Conservation (phyloP, 2,888 invertebrate genomes). For the Drosophila fungiperda region DNA sequence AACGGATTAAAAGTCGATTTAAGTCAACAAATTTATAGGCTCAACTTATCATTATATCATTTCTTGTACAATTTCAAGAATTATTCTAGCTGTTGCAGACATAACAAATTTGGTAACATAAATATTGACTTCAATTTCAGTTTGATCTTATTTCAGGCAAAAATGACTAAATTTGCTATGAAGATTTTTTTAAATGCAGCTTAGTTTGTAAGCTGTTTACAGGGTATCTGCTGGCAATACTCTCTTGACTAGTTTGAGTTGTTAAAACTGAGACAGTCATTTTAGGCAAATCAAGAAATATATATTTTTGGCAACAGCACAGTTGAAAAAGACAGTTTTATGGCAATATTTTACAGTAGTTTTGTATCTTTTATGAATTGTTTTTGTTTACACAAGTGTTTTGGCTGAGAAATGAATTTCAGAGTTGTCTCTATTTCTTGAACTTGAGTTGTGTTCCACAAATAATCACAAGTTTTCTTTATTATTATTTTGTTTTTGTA, state of each 20-base stretch:
- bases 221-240: not conserved
- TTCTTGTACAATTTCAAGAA: not conserved
- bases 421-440: slow-evolving; percentile 4
- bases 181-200: not conserved
- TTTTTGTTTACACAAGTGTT: slow-evolving; percentile 42
- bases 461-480: slow-evolving; percentile 9
- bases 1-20: too few relatives aligned
- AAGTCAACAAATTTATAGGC: too few relatives aligned
- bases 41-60: too few relatives aligned
- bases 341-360: slow-evolving; percentile 1
- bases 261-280: slow-evolving; percentile 8
- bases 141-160: not conserved
- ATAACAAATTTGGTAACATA: not conserved
- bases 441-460: slow-evolving; percentile 7
- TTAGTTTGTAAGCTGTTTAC: not conserved
- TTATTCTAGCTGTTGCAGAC: not conserved
- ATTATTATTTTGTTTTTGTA: not conserved
- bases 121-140: too few relatives aligned
- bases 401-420: slow-evolving; percentile 8
- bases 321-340: slow-evolving; percentile 35
- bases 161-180: not conserved
- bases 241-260: not conserved
- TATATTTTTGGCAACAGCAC: slow-evolving; percentile 12
- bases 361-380: slow-evolving; percentile 8
- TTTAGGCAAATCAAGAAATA: slow-evolving; percentile 5